Evolutionary conservation across 2,888 invertebrate genomes (phyloP), one percentile per base, ranked within the genome.

Genomic region (Netelia fuscicornis): DNA sequence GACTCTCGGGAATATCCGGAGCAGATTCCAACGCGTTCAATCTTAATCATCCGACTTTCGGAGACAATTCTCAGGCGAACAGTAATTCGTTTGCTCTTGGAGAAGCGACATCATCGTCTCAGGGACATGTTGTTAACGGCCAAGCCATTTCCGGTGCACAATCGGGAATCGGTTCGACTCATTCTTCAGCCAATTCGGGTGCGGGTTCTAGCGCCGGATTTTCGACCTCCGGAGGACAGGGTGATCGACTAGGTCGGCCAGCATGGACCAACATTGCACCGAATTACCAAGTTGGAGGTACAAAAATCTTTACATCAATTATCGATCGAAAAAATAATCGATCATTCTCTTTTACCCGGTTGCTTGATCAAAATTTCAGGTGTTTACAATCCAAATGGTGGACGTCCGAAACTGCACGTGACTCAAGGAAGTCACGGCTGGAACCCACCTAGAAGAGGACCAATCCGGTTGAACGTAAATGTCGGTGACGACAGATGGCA

Each of bases 41-140:
- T 64, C 60, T 89, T 17, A 89, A 89, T 81, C 88, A 88, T 77
- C 91, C 91, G 2, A n/a, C 88, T n/a, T 88, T 88, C 56, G 91
- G 91, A 23, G 88, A 80, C 1, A 87, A 81, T 44, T 87, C 89
- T 3, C 87, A 89, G 23, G 86, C 91, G 9, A 90, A 89, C 37
- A 89, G 89, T 23, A 91, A 90, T 86, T 88, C 90, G 5, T 90
- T 89, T 42, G 81, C 88, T 20, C 74, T 92, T 9, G 92, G 91
- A 6, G 88, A 90, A 62, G 91, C 91, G 9, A 85, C 86, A 13
- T 89, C 93, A 13, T 86, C 91, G 17, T 86, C 92, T 9, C 89
- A 91, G 2, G 91, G 91, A 20, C 89, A 87, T n/a, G 87, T 89
- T 1, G 88, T 89, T 48, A 92, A 91, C 65, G 92, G 91, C 5